Conservation (phyloP, 2,888 invertebrate species). For the Helicoverpa assulta region DNA sequence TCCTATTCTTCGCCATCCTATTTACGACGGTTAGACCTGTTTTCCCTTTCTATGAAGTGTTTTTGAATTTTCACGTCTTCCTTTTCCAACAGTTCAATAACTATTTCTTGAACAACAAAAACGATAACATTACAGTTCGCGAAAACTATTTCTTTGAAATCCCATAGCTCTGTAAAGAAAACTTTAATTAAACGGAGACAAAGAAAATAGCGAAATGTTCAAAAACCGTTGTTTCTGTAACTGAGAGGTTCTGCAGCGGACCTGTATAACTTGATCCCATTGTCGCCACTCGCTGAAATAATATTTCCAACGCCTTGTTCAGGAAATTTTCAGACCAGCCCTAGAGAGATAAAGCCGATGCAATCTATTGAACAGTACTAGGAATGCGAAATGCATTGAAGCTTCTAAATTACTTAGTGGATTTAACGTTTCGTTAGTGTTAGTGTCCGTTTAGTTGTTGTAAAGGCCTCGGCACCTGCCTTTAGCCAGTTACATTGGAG, state of each 20-base stretch:
- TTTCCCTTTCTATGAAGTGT: too few species aligned
- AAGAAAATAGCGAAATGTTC: not conserved
- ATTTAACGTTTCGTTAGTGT: not conserved
- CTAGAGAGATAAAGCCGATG: not conserved
- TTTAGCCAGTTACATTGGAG: too few species aligned
- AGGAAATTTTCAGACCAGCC: not conserved
- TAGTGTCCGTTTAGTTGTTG: not conserved
- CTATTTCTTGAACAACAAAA: not conserved
- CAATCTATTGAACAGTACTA: not conserved
- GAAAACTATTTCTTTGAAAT: not conserved
- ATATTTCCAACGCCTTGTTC: not conserved
- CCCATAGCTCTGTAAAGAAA: not conserved
- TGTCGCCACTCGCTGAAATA: not conserved
- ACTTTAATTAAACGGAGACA: not conserved
- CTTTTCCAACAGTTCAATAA: not conserved
- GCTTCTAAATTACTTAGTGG: not conserved
- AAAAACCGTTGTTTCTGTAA: not conserved
- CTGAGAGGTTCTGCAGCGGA: slow-evolving; percentile 1
- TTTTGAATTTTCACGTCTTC: too few species aligned
- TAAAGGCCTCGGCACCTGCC: too few species aligned
- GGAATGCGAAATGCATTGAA: not conserved
- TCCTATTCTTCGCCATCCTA: too few species aligned
- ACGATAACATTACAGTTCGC: not conserved
- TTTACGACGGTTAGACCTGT: too few species aligned
- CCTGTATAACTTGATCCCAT: not conserved